Evolutionary conservation across 2,113 vertebrate species (phyloP).

Genomic region (Sylvia atricapilla): DNA sequence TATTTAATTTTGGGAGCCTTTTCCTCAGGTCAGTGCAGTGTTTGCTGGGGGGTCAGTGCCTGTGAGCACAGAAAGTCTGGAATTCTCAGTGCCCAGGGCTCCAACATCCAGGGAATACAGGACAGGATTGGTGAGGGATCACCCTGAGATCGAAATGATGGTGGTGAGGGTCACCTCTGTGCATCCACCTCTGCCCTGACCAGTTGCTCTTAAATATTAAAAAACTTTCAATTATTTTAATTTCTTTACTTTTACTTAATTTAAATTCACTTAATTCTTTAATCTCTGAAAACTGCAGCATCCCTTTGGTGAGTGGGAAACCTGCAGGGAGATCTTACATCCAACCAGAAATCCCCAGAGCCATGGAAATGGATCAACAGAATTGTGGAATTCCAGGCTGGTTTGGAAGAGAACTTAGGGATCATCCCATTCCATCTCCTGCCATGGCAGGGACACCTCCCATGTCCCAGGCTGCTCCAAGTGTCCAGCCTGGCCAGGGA

Average conservation of each 20-base stretch:
- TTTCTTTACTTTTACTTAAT: too few species aligned
- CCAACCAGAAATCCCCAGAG: background rate
- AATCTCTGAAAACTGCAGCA: background rate
- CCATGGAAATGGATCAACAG: background rate
- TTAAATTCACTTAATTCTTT: too few species aligned
- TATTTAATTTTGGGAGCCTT: too few species aligned
- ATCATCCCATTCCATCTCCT: background rate
- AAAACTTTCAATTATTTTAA: background rate
- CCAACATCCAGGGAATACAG: background rate
- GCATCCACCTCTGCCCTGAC: background rate
- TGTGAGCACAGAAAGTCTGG: too few species aligned
- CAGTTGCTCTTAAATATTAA: too few species aligned
- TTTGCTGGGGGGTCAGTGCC: too few species aligned
- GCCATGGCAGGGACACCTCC: background rate
- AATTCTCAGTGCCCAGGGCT: too few species aligned
- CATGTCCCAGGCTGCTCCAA: background rate
- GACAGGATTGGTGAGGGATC: background rate
- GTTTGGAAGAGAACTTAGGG: background rate
- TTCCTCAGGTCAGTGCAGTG: too few species aligned
- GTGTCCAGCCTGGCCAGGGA: background rate
- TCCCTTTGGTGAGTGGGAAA: background rate
- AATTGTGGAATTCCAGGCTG: background rate
- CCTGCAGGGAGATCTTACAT: background rate
- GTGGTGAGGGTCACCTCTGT: background rate
- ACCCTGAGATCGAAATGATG: background rate